Percentiles rank a stretch among this genome's conserved stretches.
Evolutionary conservation across 2,797 vertebrate species (phyloP).

Genomic region (Oreochromis mossambicus): DNA sequence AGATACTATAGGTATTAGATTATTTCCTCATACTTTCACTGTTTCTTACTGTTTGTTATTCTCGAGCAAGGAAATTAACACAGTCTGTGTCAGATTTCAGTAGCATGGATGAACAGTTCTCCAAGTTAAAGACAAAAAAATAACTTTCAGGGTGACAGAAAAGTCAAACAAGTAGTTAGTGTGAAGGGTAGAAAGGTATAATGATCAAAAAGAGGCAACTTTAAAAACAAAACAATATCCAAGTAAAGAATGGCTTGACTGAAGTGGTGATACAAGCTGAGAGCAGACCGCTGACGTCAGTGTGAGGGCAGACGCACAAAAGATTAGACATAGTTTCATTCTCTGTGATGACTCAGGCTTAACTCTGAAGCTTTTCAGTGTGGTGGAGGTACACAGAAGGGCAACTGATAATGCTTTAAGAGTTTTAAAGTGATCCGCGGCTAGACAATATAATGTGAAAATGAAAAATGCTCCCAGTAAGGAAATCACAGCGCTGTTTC

Average conservation of each 20-base stretch:
- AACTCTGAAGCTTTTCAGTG: neutral
- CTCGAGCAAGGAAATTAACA: neutral
- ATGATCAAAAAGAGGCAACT: neutral
- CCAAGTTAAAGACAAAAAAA: neutral
- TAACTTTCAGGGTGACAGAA: rapidly evolving
- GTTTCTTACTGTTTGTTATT: neutral
- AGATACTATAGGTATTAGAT: neutral
- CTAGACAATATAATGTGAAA: neutral
- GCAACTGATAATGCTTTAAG: neutral
- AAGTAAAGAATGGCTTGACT: neutral
- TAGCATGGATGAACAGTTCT: neutral
- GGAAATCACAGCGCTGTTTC: neutral
- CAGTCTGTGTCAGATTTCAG: neutral
- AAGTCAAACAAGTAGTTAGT: neutral
- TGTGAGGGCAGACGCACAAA: neutral
- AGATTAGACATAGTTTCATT: neutral
- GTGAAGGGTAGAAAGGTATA: neutral
- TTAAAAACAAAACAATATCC: neutral
- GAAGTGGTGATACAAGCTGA: neutral
- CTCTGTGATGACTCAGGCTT: neutral
- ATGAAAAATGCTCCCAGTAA: neutral
- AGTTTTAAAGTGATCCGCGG: neutral
- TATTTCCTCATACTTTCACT: neutral
- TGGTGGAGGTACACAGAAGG: neutral
- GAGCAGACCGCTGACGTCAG: neutral